phyloP scores from a whole-genome alignment of 2,888 invertebrate species.

The Archaeoteleia sp. region DNA sequence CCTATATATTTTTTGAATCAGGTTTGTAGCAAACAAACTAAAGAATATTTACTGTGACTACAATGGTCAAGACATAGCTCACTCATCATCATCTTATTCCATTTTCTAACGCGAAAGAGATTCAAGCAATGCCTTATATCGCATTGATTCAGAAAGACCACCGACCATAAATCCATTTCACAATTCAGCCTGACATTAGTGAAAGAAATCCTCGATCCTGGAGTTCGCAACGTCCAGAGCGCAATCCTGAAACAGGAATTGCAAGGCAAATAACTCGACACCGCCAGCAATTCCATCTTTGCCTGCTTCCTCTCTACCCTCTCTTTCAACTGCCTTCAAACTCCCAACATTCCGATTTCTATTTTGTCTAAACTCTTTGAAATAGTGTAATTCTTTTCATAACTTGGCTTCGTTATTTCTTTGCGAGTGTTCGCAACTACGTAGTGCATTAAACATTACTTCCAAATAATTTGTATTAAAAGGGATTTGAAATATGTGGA shows the following conservation, averaged over 20 bases:
- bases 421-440: no score
- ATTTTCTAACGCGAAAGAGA: conserved; percentile 17
- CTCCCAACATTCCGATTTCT: conserved; percentile 30
- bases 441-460: no score
- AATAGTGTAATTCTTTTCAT: no score
- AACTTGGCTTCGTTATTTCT: no score
- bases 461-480: no score
- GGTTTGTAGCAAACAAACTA: background rate
- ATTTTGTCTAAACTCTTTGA: no score
- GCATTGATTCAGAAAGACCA: conserved; percentile 38
- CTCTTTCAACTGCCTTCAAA: conserved; percentile 20
- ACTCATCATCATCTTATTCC: conserved; percentile 6
- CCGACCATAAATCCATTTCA: conserved; percentile 52
- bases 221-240: conserved; percentile 48
- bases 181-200: conserved; percentile 55
- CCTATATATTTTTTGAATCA: no score
- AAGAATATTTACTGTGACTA: no score
- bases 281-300: conserved; percentile 39
- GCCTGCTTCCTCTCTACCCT: conserved; percentile 26
- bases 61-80: no score
- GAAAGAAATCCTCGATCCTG: conserved; percentile 49
- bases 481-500: no score
- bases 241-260: conserved; percentile 60
- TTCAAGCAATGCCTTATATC: conserved; percentile 25
- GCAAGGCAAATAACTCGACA: conserved; percentile 60